Evolutionary conservation across 2,113 vertebrate species (phyloP), one percentile per base, ranked within the genome.

Genomic region (Psophia crepitans): DNA sequence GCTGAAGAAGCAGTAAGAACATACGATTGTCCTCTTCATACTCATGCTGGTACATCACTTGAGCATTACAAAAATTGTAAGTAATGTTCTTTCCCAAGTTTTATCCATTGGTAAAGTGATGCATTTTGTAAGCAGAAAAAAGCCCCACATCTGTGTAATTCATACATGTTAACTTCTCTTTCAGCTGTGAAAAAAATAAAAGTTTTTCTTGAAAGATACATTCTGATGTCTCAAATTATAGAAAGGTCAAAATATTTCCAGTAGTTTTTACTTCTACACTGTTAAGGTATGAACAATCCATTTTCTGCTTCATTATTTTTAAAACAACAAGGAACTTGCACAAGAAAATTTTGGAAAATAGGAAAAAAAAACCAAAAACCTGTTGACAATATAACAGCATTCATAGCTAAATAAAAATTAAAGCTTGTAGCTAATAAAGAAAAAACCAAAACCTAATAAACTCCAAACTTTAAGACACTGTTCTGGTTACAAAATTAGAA

Each of bases 391-490:
- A 11, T 14, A 53, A 6, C 8, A 49, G 30, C 1, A 64, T 22
- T 30, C 12, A 49, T 37, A 63, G 20, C 2, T 64, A 66, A 66
- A 63, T 24, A 71, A 44, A 84, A 73, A 43, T 33, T 33, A 65
- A 63, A 5, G 2, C 7, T 3, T 43, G 1, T 17, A 43, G 2
- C 2, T 61, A 32, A 33, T 53, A 18, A 49, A 74, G 49, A 53
- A 28, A 28, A 79, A 80, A 58, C 32, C 32, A 41, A 80, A 44
- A 14, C 1, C 2, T 43, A 51, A 37, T 7, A 41, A 39, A 27
- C 5, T 2, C 3, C 8, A 37, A 57, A 30, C 1, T 56, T 65
- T 41, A 68, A 46, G 26, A 9, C 13, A 65, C 1, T 1, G 4
- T 8, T 8, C 3, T 53, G 26, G 18, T 11, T 16, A 60, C 1